Evolutionary conservation across 1,140 invertebrate species (phyloP).

Genomic region (Listronotus bonariensis): DNA sequence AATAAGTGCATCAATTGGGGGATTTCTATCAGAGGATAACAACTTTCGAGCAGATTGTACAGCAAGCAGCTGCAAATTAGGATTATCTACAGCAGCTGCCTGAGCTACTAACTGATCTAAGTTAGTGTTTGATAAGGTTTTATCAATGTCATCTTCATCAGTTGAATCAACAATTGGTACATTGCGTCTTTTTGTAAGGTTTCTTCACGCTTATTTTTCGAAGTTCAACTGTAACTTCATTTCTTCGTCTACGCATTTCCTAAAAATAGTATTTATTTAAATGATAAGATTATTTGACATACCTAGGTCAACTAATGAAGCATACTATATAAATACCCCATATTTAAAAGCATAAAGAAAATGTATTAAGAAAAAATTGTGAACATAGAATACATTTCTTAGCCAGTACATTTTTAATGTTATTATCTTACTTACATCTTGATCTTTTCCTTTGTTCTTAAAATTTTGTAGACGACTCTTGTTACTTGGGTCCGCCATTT

Average conservation of each 20-base stretch:
- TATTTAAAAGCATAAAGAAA: not conserved
- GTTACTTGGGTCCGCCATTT: slow-evolving; percentile 78
- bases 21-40: slow-evolving; percentile 95
- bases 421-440: slow-evolving; percentile 78
- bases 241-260: slow-evolving; percentile 95
- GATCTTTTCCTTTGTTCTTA: slow-evolving; percentile 97
- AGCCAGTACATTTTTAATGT: not conserved
- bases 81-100: slow-evolving; percentile 70
- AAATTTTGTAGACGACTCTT: slow-evolving; percentile 88
- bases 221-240: slow-evolving; percentile 93
- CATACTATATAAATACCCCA: not conserved
- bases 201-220: slow-evolving; percentile 96
- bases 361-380: not conserved
- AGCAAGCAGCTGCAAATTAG: slow-evolving; percentile 74
- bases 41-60: slow-evolving; percentile 91
- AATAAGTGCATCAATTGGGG: slow-evolving; percentile 97
- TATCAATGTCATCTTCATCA: slow-evolving; percentile 79
- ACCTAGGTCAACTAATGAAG: not conserved
- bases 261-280: slow-evolving; percentile 52
- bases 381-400: not conserved
- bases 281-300: not conserved
- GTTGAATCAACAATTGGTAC: slow-evolving; percentile 82
- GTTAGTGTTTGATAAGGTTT: slow-evolving; percentile 67
- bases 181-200: slow-evolving; percentile 92
- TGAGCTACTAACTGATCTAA: slow-evolving; percentile 74